Conservation (phyloP, 1,140 invertebrate genomes). For the Heterodera carotae region DNA sequence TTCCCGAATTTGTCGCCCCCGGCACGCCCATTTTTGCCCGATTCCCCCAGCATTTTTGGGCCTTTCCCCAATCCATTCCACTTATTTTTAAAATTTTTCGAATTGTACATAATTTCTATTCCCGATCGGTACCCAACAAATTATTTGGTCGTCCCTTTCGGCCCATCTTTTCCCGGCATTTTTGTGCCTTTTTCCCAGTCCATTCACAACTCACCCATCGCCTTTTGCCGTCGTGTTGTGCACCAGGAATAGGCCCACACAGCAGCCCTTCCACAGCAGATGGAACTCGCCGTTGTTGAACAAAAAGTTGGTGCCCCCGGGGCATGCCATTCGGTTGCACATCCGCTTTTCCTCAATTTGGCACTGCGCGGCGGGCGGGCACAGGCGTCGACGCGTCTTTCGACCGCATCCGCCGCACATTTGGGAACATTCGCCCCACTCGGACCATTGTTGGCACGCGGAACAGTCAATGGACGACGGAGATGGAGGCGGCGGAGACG, state of each 20-base stretch:
- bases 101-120: too few species aligned
- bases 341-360: slow-evolving; percentile 58
- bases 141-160: too few species aligned
- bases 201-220: neutral
- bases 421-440: slow-evolving; percentile 59
- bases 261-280: slow-evolving; percentile 64
- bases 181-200: too few species aligned
- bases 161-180: too few species aligned
- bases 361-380: slow-evolving; percentile 44
- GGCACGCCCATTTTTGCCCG: too few species aligned
- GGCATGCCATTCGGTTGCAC: slow-evolving; percentile 60
- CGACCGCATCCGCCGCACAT: slow-evolving; percentile 62
- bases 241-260: slow-evolving; percentile 58
- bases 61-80: too few species aligned
- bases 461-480: slow-evolving; percentile 37
- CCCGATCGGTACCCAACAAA: too few species aligned
- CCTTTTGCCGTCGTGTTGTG: slow-evolving; percentile 11
- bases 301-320: slow-evolving; percentile 60
- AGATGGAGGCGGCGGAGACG: neutral
- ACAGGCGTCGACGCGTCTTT: slow-evolving; percentile 47
- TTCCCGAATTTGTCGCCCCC: neutral
- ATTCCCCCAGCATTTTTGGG: too few species aligned
- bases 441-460: slow-evolving; percentile 52
- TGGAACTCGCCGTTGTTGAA: slow-evolving; percentile 65
- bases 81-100: too few species aligned